Evolutionary conservation across 1,140 invertebrate species (phyloP), one percentile per base, ranked within the genome.

Genomic region (Drosophila insularis): DNA sequence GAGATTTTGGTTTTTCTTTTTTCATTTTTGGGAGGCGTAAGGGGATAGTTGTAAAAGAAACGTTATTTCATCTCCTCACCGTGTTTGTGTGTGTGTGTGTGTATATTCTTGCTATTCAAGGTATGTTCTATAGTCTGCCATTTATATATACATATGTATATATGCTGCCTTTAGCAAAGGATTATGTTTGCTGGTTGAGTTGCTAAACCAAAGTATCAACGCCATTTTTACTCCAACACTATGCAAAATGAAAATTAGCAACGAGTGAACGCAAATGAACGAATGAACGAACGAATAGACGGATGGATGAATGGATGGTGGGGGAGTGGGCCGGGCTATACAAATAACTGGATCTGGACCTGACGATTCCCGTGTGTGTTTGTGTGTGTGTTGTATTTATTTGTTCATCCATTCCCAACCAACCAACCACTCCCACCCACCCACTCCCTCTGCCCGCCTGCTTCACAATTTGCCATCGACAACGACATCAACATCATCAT

Each of bases 341-440:
- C 32, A 35, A 19, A 35, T 58, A 58, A 58, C 55, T 58, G 55
- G 55, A 58, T 35, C 55, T 35, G 55, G 55, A 58, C 55, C 8
- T 14, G 14, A 17, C 14, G 55, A 27, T 31, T 7, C 32, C 8
- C 32, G 32, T 35, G 32, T 35, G 32, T 35, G 32, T 35, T 0
- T 32, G 31, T 11, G 35, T 37, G 55, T 35, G 55, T 19, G 31
- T 58, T 58, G 31, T 37, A 35, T 31, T 37, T 58, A 35, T 58
- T 58, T 37, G 55, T 58, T 37, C 27, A 31, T 35, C 54, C 54
- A n/a, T 31, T n/a, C 13, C 53, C 27, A 11, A 27, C 13, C 23
- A 23, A 23, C 23, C 13, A 27, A 2, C n/a, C 39, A n/a, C n/a
- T 43, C 14, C 14, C 43, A 17, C 2, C 7, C 43, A 2, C 14